Evolutionary conservation across 2,113 vertebrate genomes (phyloP), one percentile per base, ranked within the genome.

Genomic region (Solea solea): DNA sequence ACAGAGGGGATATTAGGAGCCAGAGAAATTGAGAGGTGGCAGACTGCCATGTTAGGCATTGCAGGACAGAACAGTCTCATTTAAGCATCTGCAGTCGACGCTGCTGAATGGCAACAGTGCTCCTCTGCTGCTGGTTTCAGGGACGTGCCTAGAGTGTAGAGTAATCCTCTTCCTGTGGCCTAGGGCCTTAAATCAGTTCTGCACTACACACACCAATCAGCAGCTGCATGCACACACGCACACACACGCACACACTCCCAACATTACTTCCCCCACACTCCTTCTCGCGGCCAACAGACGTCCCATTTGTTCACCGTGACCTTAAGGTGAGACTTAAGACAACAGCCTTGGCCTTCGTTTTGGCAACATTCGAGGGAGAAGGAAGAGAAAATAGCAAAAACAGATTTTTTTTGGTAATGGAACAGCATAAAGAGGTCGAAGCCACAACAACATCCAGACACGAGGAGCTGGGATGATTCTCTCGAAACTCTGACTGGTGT

Each of bases 41-140:
- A 40, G 66, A 80, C 81, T 85, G 88, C 86, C 87, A 92, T 82
- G 56, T 77, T 75, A 78, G 82, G 70, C 79, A 80, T 50, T 70
- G 88, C 80, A 86, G 87, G 89, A 90, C 88, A 94, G 90, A 93
- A 90, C 87, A 83, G 88, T 86, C 87, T 93, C 90, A 92, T 93
- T 94, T 92, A 93, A 87, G 90, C 39, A 68, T 87, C 85, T 90
- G 85, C 80, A 86, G 86, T 87, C 65, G 63, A 81, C 56, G 74
- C 83, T 88, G 64, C 83, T 93, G 90, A 94, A 92, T 92, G 88
- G 90, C 86, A 88, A 87, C 78, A 82, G 85, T 83, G 86, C 90
- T 93, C 92, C 92, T 93, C 90, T 89, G 89, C 85, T 89, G 86
- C 83, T 88, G 86, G 79, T 86, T 75, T 89, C 81, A 78, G 80